Evolutionary conservation across 2,888 invertebrate genomes (phyloP).

Genomic region (Drosophila borealis): DNA sequence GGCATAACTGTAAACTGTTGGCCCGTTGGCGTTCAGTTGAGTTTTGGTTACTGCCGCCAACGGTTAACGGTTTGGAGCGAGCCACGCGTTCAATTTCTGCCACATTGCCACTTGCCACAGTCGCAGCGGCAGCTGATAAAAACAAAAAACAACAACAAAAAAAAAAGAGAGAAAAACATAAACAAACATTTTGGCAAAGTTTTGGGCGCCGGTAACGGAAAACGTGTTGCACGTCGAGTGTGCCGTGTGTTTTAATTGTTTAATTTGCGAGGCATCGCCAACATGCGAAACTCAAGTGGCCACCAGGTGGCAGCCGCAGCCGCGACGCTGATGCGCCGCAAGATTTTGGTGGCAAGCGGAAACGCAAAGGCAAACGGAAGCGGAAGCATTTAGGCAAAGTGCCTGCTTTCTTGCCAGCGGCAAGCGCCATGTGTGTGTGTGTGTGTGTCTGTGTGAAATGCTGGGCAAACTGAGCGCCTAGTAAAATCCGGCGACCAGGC

Average conservation of each 20-base stretch:
- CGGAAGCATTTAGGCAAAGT: slow-evolving; percentile 69
- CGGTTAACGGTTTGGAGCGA: slow-evolving; percentile 63
- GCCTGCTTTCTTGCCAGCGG: slow-evolving; percentile 42
- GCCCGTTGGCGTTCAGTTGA: slow-evolving; percentile 75
- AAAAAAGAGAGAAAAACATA: slow-evolving; percentile 24
- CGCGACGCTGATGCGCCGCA: slow-evolving; percentile 30
- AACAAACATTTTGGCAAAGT: slow-evolving; percentile 38
- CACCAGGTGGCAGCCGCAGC: slow-evolving; percentile 47
- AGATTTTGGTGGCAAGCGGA: slow-evolving; percentile 58
- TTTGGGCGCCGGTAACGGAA: slow-evolving; percentile 18
- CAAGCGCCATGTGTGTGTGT: slow-evolving; percentile 32
- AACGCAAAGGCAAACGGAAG: slow-evolving; percentile 57
- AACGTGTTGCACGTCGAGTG: slow-evolving; percentile 1
- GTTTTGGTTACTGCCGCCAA: slow-evolving; percentile 82
- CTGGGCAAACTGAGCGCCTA: slow-evolving; percentile 25
- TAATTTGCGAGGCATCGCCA: slow-evolving; percentile 32
- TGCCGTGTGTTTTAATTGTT: slow-evolving; percentile 24
- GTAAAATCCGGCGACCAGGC: slow-evolving; percentile 38
- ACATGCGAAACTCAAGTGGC: slow-evolving; percentile 45
- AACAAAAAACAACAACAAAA: slow-evolving; percentile 37
- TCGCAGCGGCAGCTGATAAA: slow-evolving; percentile 18
- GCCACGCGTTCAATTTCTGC: slow-evolving; percentile 47
- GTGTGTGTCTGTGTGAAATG: slow-evolving; percentile 26
- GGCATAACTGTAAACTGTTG: slow-evolving; percentile 64
- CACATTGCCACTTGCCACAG: slow-evolving; percentile 37